A percentile compares a stretch with the other conserved stretches of the same genome.
Evolutionary conservation across 64 coral and sea anemone genomes (phyloP).

Genomic region (Actinia equina): DNA sequence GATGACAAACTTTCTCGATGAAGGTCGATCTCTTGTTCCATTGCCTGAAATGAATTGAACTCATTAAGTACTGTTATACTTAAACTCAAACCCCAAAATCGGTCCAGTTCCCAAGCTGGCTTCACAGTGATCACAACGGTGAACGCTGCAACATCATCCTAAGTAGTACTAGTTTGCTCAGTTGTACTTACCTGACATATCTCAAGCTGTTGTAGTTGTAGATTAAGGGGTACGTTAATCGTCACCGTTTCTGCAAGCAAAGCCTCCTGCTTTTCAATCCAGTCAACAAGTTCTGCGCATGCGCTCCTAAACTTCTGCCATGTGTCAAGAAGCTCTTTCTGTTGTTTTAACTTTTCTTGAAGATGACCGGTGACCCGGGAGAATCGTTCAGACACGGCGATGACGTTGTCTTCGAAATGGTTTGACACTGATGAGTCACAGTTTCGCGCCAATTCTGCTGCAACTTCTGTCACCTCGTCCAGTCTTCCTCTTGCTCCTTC

Average conservation of each 20-base stretch:
- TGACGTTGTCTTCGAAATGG: conserved; percentile 60
- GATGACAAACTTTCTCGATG: conserved; percentile 70
- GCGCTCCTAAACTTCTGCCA: conserved; percentile 76
- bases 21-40: conserved; percentile 80
- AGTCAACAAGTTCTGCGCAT: conserved; percentile 57
- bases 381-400: conserved; percentile 46
- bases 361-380: conserved; percentile 25
- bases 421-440: conserved; percentile 64
- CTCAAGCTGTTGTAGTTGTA: conserved; percentile 62
- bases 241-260: conserved; percentile 51
- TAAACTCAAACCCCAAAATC: too few relatives aligned
- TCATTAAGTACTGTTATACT: too few relatives aligned
- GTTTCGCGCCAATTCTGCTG: conserved; percentile 69
- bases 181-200: conserved; percentile 54
- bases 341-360: conserved; percentile 42
- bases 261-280: conserved; percentile 73
- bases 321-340: conserved; percentile 39
- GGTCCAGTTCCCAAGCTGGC: too few relatives aligned
- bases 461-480: conserved; percentile 65
- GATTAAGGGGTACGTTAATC: conserved; percentile 51
- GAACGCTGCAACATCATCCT: too few relatives aligned
- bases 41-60: conserved; percentile 31
- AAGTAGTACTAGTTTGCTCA: too few relatives aligned
- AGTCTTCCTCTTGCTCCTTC: conserved; percentile 61
- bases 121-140: too few relatives aligned